Percentiles rank a stretch among this genome's conserved stretches.
phyloP scores from a whole-genome alignment of 2,113 vertebrate species.

The Caranx ignobilis region DNA sequence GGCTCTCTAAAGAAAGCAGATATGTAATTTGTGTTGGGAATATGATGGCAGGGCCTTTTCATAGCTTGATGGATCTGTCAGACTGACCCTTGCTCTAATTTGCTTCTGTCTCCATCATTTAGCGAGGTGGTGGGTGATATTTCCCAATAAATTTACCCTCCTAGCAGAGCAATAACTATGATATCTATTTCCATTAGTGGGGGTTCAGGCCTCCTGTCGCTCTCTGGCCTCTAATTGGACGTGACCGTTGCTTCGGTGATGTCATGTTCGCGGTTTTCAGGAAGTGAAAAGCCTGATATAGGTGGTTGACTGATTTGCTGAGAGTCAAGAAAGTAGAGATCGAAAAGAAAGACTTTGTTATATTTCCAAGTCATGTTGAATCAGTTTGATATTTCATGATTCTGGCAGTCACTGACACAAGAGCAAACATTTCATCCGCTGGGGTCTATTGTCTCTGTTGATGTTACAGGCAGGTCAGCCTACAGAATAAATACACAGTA shows the following conservation, averaged over 20 bases:
- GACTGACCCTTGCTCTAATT: conserved; percentile 72
- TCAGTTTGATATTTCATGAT: conserved; percentile 67
- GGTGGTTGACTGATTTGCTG: conserved; percentile 46
- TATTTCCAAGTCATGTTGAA: conserved; percentile 60
- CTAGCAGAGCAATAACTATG: conserved; percentile 48
- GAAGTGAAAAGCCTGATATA: conserved; percentile 40
- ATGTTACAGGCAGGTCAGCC: conserved; percentile 38
- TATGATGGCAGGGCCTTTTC: conserved; percentile 56
- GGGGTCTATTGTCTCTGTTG: conserved; percentile 57
- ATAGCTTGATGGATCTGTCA: conserved; percentile 71
- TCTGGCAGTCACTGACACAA: conserved; percentile 55
- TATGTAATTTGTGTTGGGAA: conserved; percentile 62
- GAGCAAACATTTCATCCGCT: conserved; percentile 50
- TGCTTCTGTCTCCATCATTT: conserved; percentile 70
- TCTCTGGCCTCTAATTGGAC: conserved; percentile 62
- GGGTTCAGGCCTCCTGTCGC: conserved; percentile 55
- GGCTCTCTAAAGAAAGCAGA: conserved; percentile 65
- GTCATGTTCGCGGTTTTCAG: conserved; percentile 64
- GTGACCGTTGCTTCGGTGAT: conserved; percentile 66
- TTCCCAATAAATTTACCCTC: conserved; percentile 62
- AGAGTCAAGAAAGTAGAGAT: conserved; percentile 34
- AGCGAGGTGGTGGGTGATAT: conserved; percentile 50
- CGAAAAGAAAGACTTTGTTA: conserved; percentile 46
- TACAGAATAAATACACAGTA: conserved; percentile 53
- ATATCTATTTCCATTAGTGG: conserved; percentile 71